A percentile compares a stretch with the other conserved stretches of the same genome.
Conservation (phyloP, 2,113 vertebrate species). For the Arenaria interpres region DNA sequence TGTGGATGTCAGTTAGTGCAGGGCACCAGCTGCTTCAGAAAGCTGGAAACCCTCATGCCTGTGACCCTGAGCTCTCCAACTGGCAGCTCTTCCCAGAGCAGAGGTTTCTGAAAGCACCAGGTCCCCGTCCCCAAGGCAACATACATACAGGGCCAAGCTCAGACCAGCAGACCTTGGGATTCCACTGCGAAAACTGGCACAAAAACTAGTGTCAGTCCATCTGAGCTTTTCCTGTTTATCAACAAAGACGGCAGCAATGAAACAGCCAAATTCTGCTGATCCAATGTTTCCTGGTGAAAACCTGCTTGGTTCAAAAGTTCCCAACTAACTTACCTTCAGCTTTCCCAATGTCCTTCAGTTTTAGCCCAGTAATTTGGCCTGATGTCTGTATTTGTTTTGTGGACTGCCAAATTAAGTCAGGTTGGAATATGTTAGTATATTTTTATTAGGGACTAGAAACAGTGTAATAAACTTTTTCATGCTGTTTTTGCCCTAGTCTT, state of each 20-base stretch:
- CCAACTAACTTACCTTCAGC: neutral
- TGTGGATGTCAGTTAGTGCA: neutral
- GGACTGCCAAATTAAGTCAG: neutral
- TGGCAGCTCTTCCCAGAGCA: neutral
- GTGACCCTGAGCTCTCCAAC: neutral
- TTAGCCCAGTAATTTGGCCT: neutral
- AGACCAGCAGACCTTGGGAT: neutral
- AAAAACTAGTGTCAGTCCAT: neutral
- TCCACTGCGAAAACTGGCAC: rapidly evolving
- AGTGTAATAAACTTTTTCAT: neutral
- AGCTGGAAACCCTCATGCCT: neutral
- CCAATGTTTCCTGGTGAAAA: neutral
- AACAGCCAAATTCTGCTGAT: neutral
- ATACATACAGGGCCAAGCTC: neutral
- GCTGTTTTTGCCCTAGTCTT: neutral
- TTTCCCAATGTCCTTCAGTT: neutral
- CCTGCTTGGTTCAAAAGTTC: neutral
- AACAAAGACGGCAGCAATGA: rapidly evolving
- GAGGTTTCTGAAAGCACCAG: neutral
- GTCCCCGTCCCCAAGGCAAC: neutral
- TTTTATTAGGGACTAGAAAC: neutral
- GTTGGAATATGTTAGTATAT: neutral
- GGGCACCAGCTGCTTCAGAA: constrained; percentile 18
- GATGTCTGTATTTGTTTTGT: neutral
- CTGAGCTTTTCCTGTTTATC: neutral